phyloP scores from a whole-genome alignment of 2,888 invertebrate species.

The Zeuzera pyrina region DNA sequence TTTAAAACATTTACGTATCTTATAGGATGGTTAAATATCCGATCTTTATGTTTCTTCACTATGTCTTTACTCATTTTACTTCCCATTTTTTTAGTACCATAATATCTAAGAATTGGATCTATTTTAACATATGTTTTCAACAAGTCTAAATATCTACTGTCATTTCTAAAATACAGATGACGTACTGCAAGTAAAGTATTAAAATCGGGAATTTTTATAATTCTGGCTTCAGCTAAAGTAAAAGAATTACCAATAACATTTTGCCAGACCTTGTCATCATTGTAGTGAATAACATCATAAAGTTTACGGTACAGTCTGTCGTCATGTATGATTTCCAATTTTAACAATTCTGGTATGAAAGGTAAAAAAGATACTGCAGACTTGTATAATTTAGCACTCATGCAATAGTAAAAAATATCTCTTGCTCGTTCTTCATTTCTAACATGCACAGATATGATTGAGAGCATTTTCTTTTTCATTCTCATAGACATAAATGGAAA shows the following conservation, averaged over 20 bases:
- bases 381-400: conserved; percentile 18
- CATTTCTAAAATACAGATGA: conserved; percentile 25
- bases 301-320: conserved; percentile 6
- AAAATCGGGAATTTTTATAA: background rate
- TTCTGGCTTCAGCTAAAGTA: conserved; percentile 19
- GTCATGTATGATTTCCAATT: conserved; percentile 28
- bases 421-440: conserved; percentile 25
- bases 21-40: conserved; percentile 26
- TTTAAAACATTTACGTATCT: conserved; percentile 27
- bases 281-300: too few species aligned
- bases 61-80: conserved; percentile 28
- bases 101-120: too few species aligned
- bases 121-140: conserved; percentile 24
- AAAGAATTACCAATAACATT: conserved; percentile 32
- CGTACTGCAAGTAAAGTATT: conserved; percentile 15
- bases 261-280: too few species aligned
- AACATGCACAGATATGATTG: conserved; percentile 25
- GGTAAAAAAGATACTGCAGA: conserved; percentile 36
- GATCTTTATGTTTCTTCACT: conserved; percentile 31
- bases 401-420: conserved; percentile 35
- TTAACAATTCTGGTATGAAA: conserved; percentile 29
- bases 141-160: conserved; percentile 31
- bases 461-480: conserved; percentile 40
- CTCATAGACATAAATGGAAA: conserved; percentile 45
- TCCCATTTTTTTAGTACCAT: conserved; percentile 17